phyloP scores from a whole-genome alignment of 2,888 invertebrate genomes.

The Oscheius sp. region DNA sequence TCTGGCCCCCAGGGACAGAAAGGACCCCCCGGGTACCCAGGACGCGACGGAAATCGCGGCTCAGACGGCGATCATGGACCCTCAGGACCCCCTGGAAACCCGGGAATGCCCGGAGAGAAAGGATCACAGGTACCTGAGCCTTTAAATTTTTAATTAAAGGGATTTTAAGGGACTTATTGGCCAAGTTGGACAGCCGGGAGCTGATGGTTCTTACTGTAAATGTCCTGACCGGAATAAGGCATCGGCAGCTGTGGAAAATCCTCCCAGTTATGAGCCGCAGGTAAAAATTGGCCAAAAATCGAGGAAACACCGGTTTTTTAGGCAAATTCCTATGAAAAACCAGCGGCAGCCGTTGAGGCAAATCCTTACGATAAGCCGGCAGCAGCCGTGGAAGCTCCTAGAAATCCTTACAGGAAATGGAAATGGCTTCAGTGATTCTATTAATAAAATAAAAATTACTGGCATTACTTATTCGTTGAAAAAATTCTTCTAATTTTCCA shows the following conservation, averaged over 20 bases:
- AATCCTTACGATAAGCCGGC: too few relatives aligned
- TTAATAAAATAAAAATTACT: constrained; percentile 3
- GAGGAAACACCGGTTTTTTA: not conserved
- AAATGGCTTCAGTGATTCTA: constrained; percentile 53
- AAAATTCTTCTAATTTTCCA: too few relatives aligned
- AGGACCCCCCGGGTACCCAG: constrained; percentile 65
- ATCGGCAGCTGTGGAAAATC: constrained; percentile 41
- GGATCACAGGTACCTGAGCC: constrained; percentile 48
- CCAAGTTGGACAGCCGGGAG: constrained; percentile 48
- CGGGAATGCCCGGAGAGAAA: constrained; percentile 61
- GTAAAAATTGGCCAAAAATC: not conserved
- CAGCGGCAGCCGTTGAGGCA: constrained; percentile 53
- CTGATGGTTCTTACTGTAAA: constrained; percentile 62
- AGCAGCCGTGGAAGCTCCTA: constrained; percentile 52
- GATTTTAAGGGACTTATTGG: constrained; percentile 51
- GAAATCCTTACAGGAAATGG: constrained; percentile 61
- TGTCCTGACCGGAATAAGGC: constrained; percentile 58
- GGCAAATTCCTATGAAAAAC: constrained; percentile 12
- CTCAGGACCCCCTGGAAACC: constrained; percentile 60
- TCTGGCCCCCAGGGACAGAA: constrained; percentile 62
- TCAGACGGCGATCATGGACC: constrained; percentile 60
- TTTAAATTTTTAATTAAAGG: too few relatives aligned
- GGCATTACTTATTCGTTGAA: not conserved
- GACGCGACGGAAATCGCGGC: constrained; percentile 60
- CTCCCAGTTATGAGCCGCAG: constrained; percentile 52